phyloP scores from a whole-genome alignment of 2,888 invertebrate genomes.

The Periphyllus acericola region DNA sequence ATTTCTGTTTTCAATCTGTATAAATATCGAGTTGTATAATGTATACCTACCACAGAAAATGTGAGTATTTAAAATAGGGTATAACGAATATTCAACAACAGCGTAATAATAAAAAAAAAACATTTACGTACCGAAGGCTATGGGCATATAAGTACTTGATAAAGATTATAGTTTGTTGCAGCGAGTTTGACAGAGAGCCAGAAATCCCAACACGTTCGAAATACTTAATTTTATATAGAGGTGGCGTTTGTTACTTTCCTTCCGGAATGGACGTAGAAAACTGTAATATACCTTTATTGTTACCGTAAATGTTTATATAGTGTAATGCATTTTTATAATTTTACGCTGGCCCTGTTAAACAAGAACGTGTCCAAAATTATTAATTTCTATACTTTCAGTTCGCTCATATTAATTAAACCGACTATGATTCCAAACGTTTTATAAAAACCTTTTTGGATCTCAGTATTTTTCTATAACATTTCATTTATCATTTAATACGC shows the following conservation, averaged over 20 bases:
- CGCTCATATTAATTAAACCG: background rate
- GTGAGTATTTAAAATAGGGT: background rate
- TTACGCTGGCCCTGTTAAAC: background rate
- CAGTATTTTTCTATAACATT: background rate
- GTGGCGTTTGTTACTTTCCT: background rate
- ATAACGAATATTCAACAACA: background rate
- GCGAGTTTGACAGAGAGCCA: background rate
- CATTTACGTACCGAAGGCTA: background rate
- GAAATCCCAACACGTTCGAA: slow-evolving; percentile 5
- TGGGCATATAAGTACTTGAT: background rate
- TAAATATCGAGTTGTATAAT: background rate
- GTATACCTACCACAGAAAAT: background rate
- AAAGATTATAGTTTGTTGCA: background rate
- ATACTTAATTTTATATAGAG: background rate
- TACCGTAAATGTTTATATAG: background rate
- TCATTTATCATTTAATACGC: no score
- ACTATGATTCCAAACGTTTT: background rate
- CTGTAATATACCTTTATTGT: background rate
- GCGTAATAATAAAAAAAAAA: background rate
- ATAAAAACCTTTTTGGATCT: background rate
- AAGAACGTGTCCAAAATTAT: background rate
- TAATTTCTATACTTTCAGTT: slow-evolving; percentile 2
- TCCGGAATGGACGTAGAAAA: background rate
- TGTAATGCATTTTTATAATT: background rate
- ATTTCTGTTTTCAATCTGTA: background rate